These are phyloP conservation scores for Gymnothorax reevesii DNA, from an alignment of 2,797 vertebrate genomes.

Conservation along the genomic window DNA sequence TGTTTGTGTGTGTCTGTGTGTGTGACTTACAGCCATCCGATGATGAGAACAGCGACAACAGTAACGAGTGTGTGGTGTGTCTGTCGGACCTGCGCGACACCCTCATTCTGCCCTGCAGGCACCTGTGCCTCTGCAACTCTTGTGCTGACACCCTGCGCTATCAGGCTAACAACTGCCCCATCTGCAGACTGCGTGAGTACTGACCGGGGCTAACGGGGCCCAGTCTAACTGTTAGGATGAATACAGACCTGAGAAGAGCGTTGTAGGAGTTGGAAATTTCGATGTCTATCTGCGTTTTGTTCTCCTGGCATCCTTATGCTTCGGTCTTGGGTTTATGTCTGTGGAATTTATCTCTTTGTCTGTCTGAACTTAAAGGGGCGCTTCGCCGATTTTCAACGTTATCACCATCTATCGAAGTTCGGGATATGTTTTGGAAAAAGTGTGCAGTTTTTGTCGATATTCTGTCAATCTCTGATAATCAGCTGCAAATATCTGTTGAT, in stretches of 20 bases:
- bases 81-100: constrained; percentile 93
- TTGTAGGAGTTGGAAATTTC: background rate
- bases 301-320: background rate
- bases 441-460: too few relatives aligned
- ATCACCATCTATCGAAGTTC: too few relatives aligned
- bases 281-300: background rate
- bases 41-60: constrained; percentile 96
- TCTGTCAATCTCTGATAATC: too few relatives aligned
- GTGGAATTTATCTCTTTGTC: background rate
- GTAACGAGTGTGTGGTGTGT: constrained; percentile 97
- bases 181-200: constrained; percentile 92
- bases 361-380: too few relatives aligned
- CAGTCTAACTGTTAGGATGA: background rate
- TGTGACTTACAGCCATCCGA: constrained; percentile 80
- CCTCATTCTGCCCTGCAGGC: constrained; percentile 92
- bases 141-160: constrained; percentile 94
- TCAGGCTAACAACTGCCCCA: constrained; percentile 98
- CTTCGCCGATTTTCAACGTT: too few relatives aligned
- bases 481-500: too few relatives aligned
- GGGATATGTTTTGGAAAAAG: too few relatives aligned
- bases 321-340: background rate
- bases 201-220: background rate
- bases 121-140: constrained; percentile 93
- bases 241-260: background rate
- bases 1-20: too few relatives aligned